phyloP scores from a whole-genome alignment of 2,113 vertebrate genomes.

The Plestiodon gilberti region DNA sequence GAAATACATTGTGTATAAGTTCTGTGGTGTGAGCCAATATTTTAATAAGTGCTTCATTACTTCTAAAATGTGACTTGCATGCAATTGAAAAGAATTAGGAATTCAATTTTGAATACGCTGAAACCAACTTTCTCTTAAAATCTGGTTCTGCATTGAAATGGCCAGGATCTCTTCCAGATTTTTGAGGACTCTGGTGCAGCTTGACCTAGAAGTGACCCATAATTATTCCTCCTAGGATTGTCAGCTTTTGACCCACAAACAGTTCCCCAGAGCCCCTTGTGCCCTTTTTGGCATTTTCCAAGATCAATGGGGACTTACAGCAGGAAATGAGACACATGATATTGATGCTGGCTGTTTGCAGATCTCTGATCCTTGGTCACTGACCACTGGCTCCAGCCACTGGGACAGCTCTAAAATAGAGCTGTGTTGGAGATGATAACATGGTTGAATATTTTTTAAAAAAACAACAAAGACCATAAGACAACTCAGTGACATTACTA shows the following conservation, averaged over 20 bases:
- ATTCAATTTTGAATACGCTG: background rate
- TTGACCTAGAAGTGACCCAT: background rate
- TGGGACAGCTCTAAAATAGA: too few relatives aligned
- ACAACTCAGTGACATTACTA: too few relatives aligned
- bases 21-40: background rate
- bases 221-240: background rate
- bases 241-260: background rate
- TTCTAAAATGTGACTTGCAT: background rate
- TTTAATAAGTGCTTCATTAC: background rate
- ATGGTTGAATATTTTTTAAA: too few relatives aligned
- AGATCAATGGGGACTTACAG: background rate
- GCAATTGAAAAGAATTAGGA: background rate
- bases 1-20: too few relatives aligned
- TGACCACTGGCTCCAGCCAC: too few relatives aligned
- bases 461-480: too few relatives aligned
- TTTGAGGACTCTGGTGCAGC: background rate
- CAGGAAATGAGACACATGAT: conserved; percentile 43
- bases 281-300: too few relatives aligned
- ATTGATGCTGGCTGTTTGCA: conserved; percentile 7
- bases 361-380: too few relatives aligned
- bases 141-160: background rate
- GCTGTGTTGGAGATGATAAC: too few relatives aligned
- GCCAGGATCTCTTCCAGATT: background rate
- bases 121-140: background rate
- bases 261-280: too few relatives aligned